Evolutionary conservation across 2,888 invertebrate genomes (phyloP).

Genomic region (Andrena bucephala): DNA sequence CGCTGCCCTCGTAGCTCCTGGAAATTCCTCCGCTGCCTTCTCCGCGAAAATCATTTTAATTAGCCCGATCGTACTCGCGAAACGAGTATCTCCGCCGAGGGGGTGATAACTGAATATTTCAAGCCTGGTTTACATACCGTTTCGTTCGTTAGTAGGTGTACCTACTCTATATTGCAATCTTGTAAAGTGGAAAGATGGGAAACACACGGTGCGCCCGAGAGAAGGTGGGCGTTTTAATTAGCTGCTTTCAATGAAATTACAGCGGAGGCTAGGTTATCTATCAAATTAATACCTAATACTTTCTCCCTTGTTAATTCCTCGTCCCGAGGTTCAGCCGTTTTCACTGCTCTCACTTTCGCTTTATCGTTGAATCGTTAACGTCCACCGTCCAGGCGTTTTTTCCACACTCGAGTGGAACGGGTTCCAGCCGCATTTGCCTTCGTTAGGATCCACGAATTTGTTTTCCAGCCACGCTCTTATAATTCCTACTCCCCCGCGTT

Average conservation of each 20-base stretch:
- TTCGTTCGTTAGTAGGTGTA: constrained; percentile 1
- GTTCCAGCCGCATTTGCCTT: background rate
- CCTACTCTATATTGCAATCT: background rate
- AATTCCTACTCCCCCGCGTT: background rate
- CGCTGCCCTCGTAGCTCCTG: background rate
- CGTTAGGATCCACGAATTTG: constrained; percentile 23
- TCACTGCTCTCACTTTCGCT: constrained; percentile 37
- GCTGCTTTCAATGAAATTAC: background rate
- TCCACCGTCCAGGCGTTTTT: background rate
- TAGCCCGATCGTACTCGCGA: background rate
- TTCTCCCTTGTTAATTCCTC: constrained; percentile 33
- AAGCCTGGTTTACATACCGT: no score
- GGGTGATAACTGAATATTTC: background rate
- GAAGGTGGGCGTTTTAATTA: constrained; percentile 12
- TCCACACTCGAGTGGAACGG: constrained; percentile 20
- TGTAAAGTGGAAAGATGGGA: background rate
- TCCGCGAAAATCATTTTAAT: background rate
- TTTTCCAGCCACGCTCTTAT: background rate
- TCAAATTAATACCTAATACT: constrained; percentile 21
- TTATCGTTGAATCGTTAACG: constrained; percentile 27
- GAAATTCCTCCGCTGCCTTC: background rate
- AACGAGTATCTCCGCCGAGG: background rate
- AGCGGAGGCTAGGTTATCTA: background rate
- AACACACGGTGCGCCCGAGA: background rate
- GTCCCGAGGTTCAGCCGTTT: constrained; percentile 9